Evolutionary conservation across 1,140 invertebrate species (phyloP).

Genomic region (Portunus trituberculatus): DNA sequence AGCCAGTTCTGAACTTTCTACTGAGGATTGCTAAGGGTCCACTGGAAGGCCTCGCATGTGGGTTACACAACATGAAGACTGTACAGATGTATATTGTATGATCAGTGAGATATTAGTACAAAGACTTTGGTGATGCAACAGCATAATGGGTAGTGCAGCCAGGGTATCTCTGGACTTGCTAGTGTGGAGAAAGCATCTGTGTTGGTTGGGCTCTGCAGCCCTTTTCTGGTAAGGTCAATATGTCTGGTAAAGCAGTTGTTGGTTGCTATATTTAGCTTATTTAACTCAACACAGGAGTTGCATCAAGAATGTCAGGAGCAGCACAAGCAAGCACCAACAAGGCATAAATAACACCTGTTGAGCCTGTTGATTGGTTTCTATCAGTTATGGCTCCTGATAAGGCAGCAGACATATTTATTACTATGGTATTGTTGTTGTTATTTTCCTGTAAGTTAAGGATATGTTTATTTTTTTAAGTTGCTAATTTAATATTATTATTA

Average conservation of each 20-base stretch:
- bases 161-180: background rate
- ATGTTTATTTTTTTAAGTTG: conserved; percentile 36
- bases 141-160: background rate
- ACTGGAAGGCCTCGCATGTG: conserved; percentile 33
- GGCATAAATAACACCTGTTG: background rate
- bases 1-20: conserved; percentile 6
- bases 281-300: background rate
- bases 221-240: background rate
- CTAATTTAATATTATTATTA: background rate
- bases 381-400: background rate
- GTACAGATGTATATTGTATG: conserved; percentile 38
- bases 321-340: background rate
- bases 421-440: background rate
- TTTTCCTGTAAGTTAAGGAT: background rate
- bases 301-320: background rate
- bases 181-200: background rate
- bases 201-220: background rate
- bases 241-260: conserved; percentile 25
- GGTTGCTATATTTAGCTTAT: background rate
- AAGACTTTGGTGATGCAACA: conserved; percentile 4
- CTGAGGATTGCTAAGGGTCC: background rate
- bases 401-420: background rate
- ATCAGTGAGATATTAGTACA: conserved; percentile 44
- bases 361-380: background rate
- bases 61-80: conserved; percentile 29